Evolutionary conservation across 1,140 invertebrate genomes (phyloP), one percentile per base, ranked within the genome.

Genomic region (Zeugodacus cucurbitae): DNA sequence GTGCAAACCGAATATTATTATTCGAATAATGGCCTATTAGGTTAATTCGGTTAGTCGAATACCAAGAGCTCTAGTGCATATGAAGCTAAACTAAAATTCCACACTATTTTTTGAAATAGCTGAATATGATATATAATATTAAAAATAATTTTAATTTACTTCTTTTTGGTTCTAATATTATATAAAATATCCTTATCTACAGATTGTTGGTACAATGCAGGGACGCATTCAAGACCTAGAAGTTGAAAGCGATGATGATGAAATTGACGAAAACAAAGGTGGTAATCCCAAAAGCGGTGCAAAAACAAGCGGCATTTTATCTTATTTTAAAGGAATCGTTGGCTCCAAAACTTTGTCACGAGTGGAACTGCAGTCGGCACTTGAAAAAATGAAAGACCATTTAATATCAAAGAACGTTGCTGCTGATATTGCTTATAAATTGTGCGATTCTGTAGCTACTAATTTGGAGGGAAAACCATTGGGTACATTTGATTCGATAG

Each of bases 371-470:
- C 94, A 96, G 89, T 97, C 98, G 0, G 96, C 96, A 58, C 94
- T 99, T 88, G 98, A 99, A 78, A 99, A 99, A 94, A 95, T 99
- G 94, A 97, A 97, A 89, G 99, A 99, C 93, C 98, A 99, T 94
- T 95, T 99, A 41, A 99, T 99, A 90, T 95, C 95, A 0, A 99
- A 99, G 94, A 99, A 99, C 94, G 99, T 99, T 3, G 99, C 99
- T 44, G 94, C 98, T 0, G 99, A 99, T 90, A 99, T 99, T 90
- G 96, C 99, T 11, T 94, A 95, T 26, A 99, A 99, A 92, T 94
- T 99, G 17, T 99, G 99, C 93, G 97, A 99, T 85, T 99, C 98
- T 6, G 98, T 99, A 17, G 96, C 97, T 11, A 94, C 95, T 0
- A 99, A 99, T 92, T 94, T 99, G 11, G 97, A 99, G 92, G 99